phyloP scores from a whole-genome alignment of 2,888 invertebrate species.

The Oligia latruncula region DNA sequence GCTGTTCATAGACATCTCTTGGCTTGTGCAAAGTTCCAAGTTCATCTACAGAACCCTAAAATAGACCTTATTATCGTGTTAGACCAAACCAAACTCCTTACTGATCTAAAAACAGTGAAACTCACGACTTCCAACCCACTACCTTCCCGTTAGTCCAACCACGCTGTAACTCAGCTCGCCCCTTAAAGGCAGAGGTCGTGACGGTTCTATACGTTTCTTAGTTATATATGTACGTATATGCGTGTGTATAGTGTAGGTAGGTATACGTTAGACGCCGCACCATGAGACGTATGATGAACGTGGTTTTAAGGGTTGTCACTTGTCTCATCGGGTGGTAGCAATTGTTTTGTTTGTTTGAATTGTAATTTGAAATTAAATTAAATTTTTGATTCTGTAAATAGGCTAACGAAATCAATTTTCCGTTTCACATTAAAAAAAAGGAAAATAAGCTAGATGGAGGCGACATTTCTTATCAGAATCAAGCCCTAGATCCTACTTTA shows the following conservation, averaged over 20 bases:
- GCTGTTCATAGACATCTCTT: too few species aligned
- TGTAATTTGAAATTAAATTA: background rate
- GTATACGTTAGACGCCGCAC: constrained; percentile 44
- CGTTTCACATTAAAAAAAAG: background rate
- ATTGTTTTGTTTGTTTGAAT: background rate
- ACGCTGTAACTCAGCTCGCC: constrained; percentile 39
- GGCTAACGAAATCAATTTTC: background rate
- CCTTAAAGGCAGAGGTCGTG: constrained; percentile 41
- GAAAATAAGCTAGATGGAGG: background rate
- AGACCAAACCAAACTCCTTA: too few species aligned
- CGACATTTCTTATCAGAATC: too few species aligned
- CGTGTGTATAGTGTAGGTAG: constrained; percentile 20
- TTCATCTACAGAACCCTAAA: too few species aligned
- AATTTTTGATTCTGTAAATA: background rate
- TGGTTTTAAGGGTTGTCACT: constrained; percentile 53
- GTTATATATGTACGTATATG: background rate
- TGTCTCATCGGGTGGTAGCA: background rate
- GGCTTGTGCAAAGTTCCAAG: too few species aligned
- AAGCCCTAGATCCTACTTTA: too few species aligned
- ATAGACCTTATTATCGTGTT: background rate
- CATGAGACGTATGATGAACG: constrained; percentile 62
- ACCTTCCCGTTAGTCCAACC: constrained; percentile 29
- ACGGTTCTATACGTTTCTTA: constrained; percentile 32
- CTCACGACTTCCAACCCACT: constrained; percentile 21
- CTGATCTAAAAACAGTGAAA: constrained; percentile 4